Percentiles rank a stretch among this genome's conserved stretches.
These are phyloP conservation scores for Drosophila kuntzei DNA, from an alignment of 2,888 invertebrate species.

Conservation along the genomic window DNA sequence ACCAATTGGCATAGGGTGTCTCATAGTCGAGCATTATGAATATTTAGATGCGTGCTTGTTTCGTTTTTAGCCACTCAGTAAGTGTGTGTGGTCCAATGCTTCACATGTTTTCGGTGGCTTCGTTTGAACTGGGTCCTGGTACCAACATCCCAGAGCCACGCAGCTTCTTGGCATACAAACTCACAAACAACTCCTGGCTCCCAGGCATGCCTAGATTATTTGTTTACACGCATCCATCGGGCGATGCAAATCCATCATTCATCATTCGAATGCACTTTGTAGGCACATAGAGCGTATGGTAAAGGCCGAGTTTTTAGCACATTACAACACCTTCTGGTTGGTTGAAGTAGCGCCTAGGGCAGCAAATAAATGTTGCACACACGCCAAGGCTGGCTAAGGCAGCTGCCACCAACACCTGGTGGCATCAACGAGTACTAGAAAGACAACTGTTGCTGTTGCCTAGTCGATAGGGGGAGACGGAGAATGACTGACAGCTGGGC, in stretches of 20 bases:
- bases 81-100: slow-evolving; percentile 68
- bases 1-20: slow-evolving; percentile 13
- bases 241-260: slow-evolving; percentile 52
- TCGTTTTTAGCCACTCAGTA: slow-evolving; percentile 41
- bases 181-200: slow-evolving; percentile 7
- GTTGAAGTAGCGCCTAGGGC: slow-evolving; percentile 55
- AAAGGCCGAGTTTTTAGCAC: slow-evolving; percentile 50
- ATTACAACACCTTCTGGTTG: slow-evolving; percentile 69
- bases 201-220: slow-evolving; percentile 68
- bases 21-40: background rate
- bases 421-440: slow-evolving; percentile 4
- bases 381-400: slow-evolving; percentile 30
- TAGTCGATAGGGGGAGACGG: background rate
- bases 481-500: slow-evolving; percentile 56
- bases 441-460: slow-evolving; percentile 57
- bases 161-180: background rate
- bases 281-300: slow-evolving; percentile 2
- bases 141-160: background rate
- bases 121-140: slow-evolving; percentile 69
- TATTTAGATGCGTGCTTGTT: background rate
- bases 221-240: slow-evolving; percentile 71
- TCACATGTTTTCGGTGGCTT: slow-evolving; percentile 73
- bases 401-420: slow-evolving; percentile 60
- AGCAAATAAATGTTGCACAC: slow-evolving; percentile 51
- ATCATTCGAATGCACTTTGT: slow-evolving; percentile 31